Evolutionary conservation across 1,140 invertebrate species (phyloP), one percentile per base, ranked within the genome.

Genomic region (Pogonognathellus flavescens): DNA sequence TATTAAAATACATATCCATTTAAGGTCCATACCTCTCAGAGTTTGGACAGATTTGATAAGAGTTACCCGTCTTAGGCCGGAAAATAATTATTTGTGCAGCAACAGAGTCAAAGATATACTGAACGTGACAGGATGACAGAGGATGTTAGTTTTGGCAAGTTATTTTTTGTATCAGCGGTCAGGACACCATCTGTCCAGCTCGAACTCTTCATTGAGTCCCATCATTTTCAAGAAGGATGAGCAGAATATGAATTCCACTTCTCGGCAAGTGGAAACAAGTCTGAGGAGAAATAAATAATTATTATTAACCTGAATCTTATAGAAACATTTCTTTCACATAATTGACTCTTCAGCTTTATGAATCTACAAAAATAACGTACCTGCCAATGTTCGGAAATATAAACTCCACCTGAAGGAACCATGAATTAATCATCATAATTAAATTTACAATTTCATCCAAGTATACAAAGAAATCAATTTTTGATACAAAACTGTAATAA

Each of bases 131-230:
- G 31, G 31, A 41, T 6, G 31, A 41, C 31, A 41, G 31, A 41
- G 31, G 31, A 41, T 41, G 31, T 41, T 66, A 25, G 62, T 4
- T 66, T 66, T 20, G 22, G 20, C 22, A 66, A 76, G 41, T 9
- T 41, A 49, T 25, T 25, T 76, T 49, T 57, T 57, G 11, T 11
- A 31, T 57, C n/a, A 83, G 49, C 20, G 82, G 59, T 62, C 41
- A 0, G 41, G 59, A 41, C 82, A 57, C 53, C 59, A 50, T 41
- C 25, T 62, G 5, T 66, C 10, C 59, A 83, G 25, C 25, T 85
- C 18, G 20, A 85, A 80, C 20, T 87, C 87, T 59, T 86, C 84
- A 14, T 72, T 80, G 41, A 86, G 76, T 10, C 82, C 87, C 25
- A 84, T 60, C 20, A 80, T 11, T 20, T 62, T 50, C 14, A 87